These are phyloP conservation scores for Siderastrea siderea DNA, from an alignment of 92 coral and sea anemone genomes.

Conservation along the genomic window DNA sequence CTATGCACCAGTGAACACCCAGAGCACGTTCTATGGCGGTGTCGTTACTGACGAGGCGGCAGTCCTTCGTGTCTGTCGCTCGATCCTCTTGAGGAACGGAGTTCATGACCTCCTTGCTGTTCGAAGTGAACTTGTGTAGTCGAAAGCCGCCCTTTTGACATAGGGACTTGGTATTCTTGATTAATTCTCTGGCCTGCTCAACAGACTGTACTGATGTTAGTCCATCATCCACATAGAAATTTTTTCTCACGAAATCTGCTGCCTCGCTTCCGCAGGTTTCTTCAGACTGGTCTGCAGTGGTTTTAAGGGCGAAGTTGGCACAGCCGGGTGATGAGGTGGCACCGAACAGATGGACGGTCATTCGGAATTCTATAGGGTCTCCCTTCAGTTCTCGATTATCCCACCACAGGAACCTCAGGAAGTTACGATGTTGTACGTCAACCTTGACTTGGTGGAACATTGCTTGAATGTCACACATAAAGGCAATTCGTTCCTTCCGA, in stretches of 20 bases:
- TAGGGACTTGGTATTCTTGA: slow-evolving; percentile 5
- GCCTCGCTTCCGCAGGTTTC: slow-evolving; percentile 20
- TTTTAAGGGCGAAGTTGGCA: slow-evolving; percentile 40
- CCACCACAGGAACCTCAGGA: slow-evolving; percentile 53
- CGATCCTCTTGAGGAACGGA: slow-evolving; percentile 3
- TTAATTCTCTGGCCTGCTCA: slow-evolving; percentile 2
- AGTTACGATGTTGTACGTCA: slow-evolving; percentile 16
- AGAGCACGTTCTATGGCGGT: neutral
- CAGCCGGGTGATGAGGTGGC: slow-evolving; percentile 60
- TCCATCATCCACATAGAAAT: slow-evolving; percentile 12
- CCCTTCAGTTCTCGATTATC: slow-evolving; percentile 17
- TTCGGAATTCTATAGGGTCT: slow-evolving; percentile 32
- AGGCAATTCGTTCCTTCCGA: slow-evolving; percentile 27
- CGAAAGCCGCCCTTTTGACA: slow-evolving; percentile 7
- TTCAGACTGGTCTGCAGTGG: slow-evolving; percentile 38
- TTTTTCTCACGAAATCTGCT: slow-evolving; percentile 23
- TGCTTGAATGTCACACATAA: slow-evolving; percentile 36
- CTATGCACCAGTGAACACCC: slow-evolving; percentile 25
- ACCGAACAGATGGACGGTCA: slow-evolving; percentile 45
- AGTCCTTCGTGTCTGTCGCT: slow-evolving; percentile 5
- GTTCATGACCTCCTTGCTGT: slow-evolving; percentile 4
- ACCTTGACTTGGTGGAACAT: slow-evolving; percentile 60
- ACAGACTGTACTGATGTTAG: slow-evolving; percentile 16
- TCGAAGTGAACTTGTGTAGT: slow-evolving; percentile 22
- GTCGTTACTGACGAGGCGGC: neutral